Evolutionary conservation across 2,888 invertebrate genomes (phyloP), one percentile per base, ranked within the genome.

Genomic region (Ypsolopha sequella): DNA sequence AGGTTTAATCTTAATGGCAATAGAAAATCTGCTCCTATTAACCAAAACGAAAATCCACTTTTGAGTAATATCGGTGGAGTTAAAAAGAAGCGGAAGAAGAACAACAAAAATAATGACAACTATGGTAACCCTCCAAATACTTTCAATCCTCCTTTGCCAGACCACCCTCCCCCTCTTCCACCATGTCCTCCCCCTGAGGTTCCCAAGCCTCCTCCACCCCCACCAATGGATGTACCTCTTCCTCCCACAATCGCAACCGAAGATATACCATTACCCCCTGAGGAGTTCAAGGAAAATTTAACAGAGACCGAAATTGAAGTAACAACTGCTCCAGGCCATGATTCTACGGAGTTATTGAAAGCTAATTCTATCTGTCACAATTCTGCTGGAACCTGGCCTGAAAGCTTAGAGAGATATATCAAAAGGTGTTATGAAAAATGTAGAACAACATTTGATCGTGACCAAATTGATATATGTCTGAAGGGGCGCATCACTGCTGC

Each of bases 401-500:
- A 93, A 56, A 91, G 92, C 59, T 80, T 94, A 47, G 93, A 93
- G 73, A 91, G 93, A 62, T 99, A 97, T 80, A 96, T 98, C 11
- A 93, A 94, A 66, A 91, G 95, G 57, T 97, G 98, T 68, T 98
- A 97, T 85, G 92, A 93, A 47, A 95, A 96, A 77, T 97, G 97
- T 68, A 91, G 91, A 65, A 94, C 95, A 10, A 91, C 91, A 55
- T 91, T 95, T 61, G 97, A 98, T 73, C 95, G 96, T 73, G 97
- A 98, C 85, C 93, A 95, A 80, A 95, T 98, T 54, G 96, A 98
- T 74, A 95, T 95, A 58, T 95, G 96, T 65, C 88, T 99, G 53
- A 97, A 97, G 78, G 96, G 96, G 41, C 95, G 97, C 81, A 93
- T 99, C 56, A 96, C 96, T 51, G 92, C 94, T 53, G 95, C 97